These are phyloP conservation scores for Ceyx melanurus DNA, from an alignment of 2,113 vertebrate species.

Conservation along the genomic window DNA sequence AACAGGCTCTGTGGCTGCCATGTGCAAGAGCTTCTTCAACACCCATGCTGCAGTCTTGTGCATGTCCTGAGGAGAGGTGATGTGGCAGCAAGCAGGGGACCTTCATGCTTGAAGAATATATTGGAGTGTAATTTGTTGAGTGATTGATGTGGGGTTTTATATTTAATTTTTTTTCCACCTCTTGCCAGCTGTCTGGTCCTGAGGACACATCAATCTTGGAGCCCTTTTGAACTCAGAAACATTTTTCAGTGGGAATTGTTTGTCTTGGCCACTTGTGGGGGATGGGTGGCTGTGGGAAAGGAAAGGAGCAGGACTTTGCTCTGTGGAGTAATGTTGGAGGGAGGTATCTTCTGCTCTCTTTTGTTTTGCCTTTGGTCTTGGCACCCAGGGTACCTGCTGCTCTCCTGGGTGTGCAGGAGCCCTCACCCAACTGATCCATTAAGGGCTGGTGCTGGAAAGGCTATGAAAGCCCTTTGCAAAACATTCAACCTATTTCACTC, in stretches of 20 bases:
- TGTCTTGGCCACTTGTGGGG: not conserved
- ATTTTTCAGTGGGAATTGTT: not conserved
- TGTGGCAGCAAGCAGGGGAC: not conserved
- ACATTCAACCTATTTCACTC: not conserved
- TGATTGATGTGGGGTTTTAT: not conserved
- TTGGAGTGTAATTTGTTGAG: not conserved
- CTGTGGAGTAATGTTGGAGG: not conserved
- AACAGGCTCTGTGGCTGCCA: not conserved
- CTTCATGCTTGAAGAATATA: not conserved
- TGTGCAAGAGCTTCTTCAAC: not conserved
- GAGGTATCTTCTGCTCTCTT: not conserved
- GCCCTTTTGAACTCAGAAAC: not conserved
- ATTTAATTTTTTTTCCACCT: not conserved
- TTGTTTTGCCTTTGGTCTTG: not conserved
- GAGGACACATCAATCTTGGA: not conserved
- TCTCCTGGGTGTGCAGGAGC: not conserved
- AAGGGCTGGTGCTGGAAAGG: not conserved
- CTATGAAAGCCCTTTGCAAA: not conserved
- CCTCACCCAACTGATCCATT: not conserved
- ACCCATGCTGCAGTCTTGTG: fast-evolving
- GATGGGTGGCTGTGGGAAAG: not conserved
- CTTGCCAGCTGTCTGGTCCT: not conserved
- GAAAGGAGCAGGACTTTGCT: not conserved
- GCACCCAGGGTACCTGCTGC: not conserved
- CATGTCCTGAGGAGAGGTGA: fast-evolving